These are phyloP conservation scores for Choloepus hoffmanni DNA, from an alignment of 2,113 vertebrate species.

Conservation along the genomic window DNA sequence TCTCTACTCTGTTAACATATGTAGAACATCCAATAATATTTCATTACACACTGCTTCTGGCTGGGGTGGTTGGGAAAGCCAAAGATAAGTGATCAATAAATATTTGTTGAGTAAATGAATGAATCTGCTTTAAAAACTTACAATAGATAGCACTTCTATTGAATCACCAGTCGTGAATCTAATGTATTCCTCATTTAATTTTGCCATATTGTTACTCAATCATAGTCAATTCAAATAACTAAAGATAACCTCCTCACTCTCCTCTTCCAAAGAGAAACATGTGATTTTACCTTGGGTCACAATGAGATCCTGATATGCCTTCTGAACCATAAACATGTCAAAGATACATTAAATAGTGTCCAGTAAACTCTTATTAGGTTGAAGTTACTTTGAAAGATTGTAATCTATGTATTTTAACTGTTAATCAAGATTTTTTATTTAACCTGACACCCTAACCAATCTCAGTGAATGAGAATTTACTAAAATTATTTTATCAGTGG, in stretches of 20 bases:
- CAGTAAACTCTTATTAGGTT: not conserved
- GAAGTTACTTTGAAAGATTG: constrained; percentile 23
- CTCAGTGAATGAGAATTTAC: not conserved
- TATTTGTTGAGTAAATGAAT: not conserved
- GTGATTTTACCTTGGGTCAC: not conserved
- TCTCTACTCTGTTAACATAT: not conserved
- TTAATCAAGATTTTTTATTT: not conserved
- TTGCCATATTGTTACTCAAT: constrained; percentile 5
- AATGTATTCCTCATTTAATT: constrained; percentile 30
- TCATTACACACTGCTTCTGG: not conserved
- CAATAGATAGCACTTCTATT: not conserved
- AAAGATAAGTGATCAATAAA: not conserved
- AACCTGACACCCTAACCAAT: not conserved
- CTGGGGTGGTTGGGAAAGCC: not conserved
- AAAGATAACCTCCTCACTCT: not conserved
- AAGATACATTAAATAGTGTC: not conserved
- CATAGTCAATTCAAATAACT: not conserved
- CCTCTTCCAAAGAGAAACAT: not conserved
- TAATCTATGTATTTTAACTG: not conserved
- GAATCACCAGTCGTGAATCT: not conserved
- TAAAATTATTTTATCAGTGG: constrained; percentile 19
- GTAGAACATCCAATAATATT: not conserved
- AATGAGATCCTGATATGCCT: not conserved
- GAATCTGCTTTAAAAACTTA: not conserved
- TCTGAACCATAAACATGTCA: not conserved